Evolutionary conservation across 1,140 invertebrate species (phyloP).

Genomic region (Zaprionus davidi): DNA sequence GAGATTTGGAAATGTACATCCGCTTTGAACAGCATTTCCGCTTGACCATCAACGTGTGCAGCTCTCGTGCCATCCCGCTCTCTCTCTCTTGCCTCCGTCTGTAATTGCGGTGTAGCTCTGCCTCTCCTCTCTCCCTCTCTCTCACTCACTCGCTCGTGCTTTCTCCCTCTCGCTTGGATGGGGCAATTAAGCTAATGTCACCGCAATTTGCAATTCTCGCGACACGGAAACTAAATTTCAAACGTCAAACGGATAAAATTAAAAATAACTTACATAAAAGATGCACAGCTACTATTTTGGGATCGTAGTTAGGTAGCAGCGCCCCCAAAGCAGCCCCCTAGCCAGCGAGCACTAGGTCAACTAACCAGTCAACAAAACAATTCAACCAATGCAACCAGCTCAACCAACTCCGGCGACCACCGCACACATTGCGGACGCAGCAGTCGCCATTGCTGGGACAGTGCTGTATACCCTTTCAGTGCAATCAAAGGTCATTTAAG

Average conservation of each 20-base stretch:
- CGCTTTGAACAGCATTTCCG: conserved; percentile 47
- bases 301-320: not conserved
- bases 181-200: conserved; percentile 58
- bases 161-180: not conserved
- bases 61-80: not conserved
- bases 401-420: conserved; percentile 2
- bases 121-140: not conserved
- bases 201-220: conserved; percentile 13
- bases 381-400: conserved; percentile 59
- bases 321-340: not conserved
- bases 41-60: conserved; percentile 19
- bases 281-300: conserved; percentile 7
- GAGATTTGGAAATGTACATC: conserved; percentile 60
- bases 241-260: conserved; percentile 58
- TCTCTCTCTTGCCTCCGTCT: not conserved
- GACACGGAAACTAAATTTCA: conserved; percentile 20
- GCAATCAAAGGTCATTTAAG: not conserved
- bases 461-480: conserved; percentile 17
- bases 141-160: not conserved
- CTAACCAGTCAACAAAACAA: conserved; percentile 40
- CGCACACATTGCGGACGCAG: conserved; percentile 19
- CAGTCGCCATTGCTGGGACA: not conserved
- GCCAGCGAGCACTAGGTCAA: conserved; percentile 11
- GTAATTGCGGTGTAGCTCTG: not conserved
- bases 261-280: conserved; percentile 45